These are phyloP conservation scores for Kuschelorhynchus macadamiae DNA, from an alignment of 2,888 invertebrate genomes.

Conservation along the genomic window DNA sequence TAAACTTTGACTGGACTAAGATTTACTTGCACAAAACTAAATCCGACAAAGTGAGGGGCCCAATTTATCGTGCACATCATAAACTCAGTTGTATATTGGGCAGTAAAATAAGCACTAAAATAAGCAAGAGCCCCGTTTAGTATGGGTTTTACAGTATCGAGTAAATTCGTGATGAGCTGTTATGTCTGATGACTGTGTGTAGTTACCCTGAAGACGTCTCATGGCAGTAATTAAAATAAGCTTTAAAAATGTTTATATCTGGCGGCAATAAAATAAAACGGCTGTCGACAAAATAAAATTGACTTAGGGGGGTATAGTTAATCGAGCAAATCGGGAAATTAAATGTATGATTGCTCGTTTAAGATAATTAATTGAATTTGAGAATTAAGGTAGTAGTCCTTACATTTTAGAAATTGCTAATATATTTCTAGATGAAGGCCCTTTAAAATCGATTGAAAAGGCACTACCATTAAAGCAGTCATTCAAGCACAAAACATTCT, in stretches of 20 bases:
- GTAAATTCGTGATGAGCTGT: constrained; percentile 21
- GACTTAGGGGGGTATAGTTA: too few relatives aligned
- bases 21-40: not conserved
- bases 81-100: constrained; percentile 19
- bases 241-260: not conserved
- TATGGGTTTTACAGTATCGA: constrained; percentile 19
- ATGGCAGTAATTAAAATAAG: not conserved
- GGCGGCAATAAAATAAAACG: constrained; percentile 1
- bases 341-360: not conserved
- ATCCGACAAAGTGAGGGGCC: constrained; percentile 1
- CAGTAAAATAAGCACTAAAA: constrained; percentile 17
- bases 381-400: too few relatives aligned
- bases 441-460: too few relatives aligned
- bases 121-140: too few relatives aligned
- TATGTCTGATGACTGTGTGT: not conserved
- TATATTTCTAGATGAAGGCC: too few relatives aligned
- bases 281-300: not conserved
- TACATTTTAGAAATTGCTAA: too few relatives aligned
- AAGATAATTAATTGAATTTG: too few relatives aligned
- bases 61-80: constrained; percentile 24
- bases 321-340: too few relatives aligned
- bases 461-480: too few relatives aligned
- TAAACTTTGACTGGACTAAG: not conserved
- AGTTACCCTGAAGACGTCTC: not conserved
- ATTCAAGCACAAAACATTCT: too few relatives aligned